phyloP scores from a whole-genome alignment of 37 sponge, comb jelly and placozoan genomes.

The Amphimedon queenslandica region DNA sequence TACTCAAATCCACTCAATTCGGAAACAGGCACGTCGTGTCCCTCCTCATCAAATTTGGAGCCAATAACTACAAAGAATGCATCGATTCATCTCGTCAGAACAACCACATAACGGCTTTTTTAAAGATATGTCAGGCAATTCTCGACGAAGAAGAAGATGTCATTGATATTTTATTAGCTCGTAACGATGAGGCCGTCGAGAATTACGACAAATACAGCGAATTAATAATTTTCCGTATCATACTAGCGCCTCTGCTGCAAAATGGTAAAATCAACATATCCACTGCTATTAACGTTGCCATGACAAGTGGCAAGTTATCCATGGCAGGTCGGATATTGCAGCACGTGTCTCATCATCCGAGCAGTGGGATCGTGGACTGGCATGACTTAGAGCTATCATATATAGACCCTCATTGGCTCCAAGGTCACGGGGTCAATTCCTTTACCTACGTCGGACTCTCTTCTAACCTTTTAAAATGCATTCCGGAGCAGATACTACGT shows the following conservation, averaged over 20 bases:
- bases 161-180: conserved; percentile 30
- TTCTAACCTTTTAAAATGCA: conserved; percentile 27
- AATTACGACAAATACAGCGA: conserved; percentile 4
- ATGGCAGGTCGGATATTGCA: conserved; percentile 34
- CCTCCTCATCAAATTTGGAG: conserved; percentile 34
- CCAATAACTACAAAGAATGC: conserved; percentile 48
- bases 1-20: conserved; percentile 18
- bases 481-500: conserved; percentile 14
- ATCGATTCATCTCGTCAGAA: conserved; percentile 22
- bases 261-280: conserved; percentile 36
- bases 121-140: conserved; percentile 60
- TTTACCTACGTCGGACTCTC: conserved; percentile 34
- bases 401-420: conserved; percentile 22
- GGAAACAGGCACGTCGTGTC: conserved; percentile 44
- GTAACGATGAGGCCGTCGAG: conserved; percentile 23
- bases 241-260: conserved; percentile 41
- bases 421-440: conserved; percentile 2
- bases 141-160: conserved; percentile 20
- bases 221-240: conserved; percentile 16
- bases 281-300: conserved; percentile 35
- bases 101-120: conserved; percentile 55
- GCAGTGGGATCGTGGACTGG: conserved; percentile 48
- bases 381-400: conserved; percentile 36
- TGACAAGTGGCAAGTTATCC: conserved; percentile 8
- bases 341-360: conserved; percentile 8